Evolutionary conservation across 2,888 invertebrate genomes (phyloP).

Genomic region (Trissolcus japonicus): DNA sequence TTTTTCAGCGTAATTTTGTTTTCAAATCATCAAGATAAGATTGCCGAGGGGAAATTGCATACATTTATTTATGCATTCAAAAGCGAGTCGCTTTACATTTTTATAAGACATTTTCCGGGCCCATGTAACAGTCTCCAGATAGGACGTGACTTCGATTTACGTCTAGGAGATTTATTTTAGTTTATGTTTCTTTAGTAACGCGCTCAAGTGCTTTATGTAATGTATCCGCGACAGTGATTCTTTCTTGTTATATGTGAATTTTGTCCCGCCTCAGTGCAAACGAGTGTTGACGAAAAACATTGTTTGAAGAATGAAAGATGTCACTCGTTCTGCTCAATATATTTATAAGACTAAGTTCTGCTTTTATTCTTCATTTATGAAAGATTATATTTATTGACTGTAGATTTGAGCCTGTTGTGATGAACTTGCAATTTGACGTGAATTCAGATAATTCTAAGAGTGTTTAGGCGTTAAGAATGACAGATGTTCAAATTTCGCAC

Average conservation of each 20-base stretch:
- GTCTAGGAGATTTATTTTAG: background rate
- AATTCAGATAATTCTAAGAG: constrained; percentile 1
- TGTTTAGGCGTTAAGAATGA: constrained; percentile 4
- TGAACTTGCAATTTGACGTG: constrained; percentile 15
- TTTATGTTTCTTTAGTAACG: constrained; percentile 17
- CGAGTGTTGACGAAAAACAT: constrained; percentile 10
- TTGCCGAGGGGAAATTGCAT: too few species aligned
- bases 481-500: constrained; percentile 45
- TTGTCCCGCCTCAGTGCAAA: too few species aligned
- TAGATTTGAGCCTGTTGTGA: background rate
- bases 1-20: too few species aligned
- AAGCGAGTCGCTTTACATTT: background rate
- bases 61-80: background rate
- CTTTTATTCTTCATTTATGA: constrained; percentile 1
- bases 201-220: constrained; percentile 4
- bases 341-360: constrained; percentile 3
- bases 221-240: constrained; percentile 4
- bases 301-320: background rate
- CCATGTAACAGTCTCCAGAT: constrained; percentile 6
- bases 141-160: constrained; percentile 16
- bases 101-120: constrained; percentile 1
- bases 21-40: too few species aligned
- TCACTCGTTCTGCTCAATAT: background rate
- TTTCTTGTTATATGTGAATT: too few species aligned
- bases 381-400: background rate